phyloP scores from a whole-genome alignment of 2,797 vertebrate genomes.

The Sphaeramia orbicularis region DNA sequence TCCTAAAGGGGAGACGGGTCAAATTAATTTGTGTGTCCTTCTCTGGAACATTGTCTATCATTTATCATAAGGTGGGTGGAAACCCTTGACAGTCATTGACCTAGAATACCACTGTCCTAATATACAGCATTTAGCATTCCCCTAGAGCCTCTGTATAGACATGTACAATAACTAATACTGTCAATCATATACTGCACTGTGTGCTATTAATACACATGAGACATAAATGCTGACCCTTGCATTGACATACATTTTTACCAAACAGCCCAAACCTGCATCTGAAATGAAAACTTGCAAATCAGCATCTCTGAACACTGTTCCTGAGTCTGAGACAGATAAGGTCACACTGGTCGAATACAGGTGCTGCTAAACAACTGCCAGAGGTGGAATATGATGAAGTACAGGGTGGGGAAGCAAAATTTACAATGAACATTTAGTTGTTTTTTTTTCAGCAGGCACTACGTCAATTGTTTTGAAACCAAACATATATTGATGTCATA shows the following conservation, averaged over 20 bases:
- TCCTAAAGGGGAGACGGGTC: constrained; percentile 75
- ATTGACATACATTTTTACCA: neutral
- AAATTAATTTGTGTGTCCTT: neutral
- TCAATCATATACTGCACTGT: constrained; percentile 12
- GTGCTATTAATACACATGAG: neutral
- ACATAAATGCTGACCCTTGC: constrained; percentile 19
- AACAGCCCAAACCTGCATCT: neutral
- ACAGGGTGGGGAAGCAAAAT: too few relatives aligned
- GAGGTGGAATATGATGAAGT: too few relatives aligned
- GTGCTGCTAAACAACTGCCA: neutral
- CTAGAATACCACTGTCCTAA: neutral
- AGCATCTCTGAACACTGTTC: neutral
- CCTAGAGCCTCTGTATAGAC: neutral
- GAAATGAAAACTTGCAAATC: constrained; percentile 9
- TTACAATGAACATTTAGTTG: too few relatives aligned
- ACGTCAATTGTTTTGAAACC: too few relatives aligned
- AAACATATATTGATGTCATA: too few relatives aligned
- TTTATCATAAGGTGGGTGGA: constrained; percentile 15
- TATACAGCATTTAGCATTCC: constrained; percentile 5
- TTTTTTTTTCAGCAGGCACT: too few relatives aligned
- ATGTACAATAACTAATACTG: constrained; percentile 1
- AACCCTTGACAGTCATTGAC: constrained; percentile 12
- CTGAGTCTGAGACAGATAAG: constrained; percentile 13
- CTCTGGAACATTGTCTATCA: neutral
- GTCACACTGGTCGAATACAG: constrained; percentile 18